Conservation (phyloP, 2,113 vertebrate genomes). For the Crotalus horridus region DNA sequence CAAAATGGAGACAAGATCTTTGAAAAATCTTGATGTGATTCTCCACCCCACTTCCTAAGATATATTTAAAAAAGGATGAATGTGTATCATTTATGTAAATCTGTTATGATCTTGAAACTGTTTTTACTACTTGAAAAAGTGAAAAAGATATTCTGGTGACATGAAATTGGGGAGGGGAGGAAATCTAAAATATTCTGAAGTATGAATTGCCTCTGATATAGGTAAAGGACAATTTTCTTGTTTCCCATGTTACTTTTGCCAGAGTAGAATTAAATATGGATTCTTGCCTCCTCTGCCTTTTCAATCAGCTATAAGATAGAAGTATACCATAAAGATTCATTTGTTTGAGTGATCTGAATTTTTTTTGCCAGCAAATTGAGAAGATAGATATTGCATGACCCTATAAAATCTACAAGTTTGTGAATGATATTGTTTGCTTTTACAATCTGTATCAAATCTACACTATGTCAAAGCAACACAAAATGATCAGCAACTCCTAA, state of each 20-base stretch:
- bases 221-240: neutral
- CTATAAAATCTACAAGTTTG: neutral
- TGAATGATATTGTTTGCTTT: neutral
- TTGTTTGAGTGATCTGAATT: neutral
- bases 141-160: conserved; percentile 45
- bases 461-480: neutral
- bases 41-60: neutral
- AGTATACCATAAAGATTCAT: neutral
- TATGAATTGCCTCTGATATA: conserved; percentile 15
- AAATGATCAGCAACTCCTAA: neutral
- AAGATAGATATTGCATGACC: neutral
- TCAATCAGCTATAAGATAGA: neutral
- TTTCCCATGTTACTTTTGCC: neutral
- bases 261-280: neutral
- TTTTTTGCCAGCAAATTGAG: neutral
- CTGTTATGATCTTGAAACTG: conserved; percentile 28
- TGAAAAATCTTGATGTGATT: neutral
- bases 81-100: conserved; percentile 39
- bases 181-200: neutral
- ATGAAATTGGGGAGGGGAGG: neutral
- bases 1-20: conserved; percentile 21
- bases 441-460: neutral
- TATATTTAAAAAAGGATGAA: conserved; percentile 12
- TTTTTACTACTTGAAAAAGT: conserved; percentile 39
- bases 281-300: neutral